Conservation (phyloP, 2,113 vertebrate species). For the Panthera leo region DNA sequence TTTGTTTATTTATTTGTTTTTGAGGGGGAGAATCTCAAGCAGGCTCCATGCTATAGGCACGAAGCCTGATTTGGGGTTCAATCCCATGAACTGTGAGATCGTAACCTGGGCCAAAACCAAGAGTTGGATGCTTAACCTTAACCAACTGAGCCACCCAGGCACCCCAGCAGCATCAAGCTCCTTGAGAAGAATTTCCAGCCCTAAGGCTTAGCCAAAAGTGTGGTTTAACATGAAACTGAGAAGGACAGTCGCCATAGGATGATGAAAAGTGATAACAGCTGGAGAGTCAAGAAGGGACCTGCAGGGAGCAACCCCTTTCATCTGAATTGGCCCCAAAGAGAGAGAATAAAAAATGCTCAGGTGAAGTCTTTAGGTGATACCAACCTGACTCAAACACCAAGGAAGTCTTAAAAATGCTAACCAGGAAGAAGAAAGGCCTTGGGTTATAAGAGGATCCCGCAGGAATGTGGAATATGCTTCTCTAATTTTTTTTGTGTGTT, state of each 20-base stretch:
- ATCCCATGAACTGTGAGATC: too few relatives aligned
- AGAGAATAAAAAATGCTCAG: neutral
- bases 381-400: neutral
- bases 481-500: neutral
- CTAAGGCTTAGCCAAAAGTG: neutral
- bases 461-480: conserved; percentile 40
- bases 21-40: too few relatives aligned
- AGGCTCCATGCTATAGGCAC: too few relatives aligned
- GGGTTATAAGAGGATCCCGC: neutral
- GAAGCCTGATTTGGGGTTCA: too few relatives aligned
- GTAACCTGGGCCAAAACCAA: too few relatives aligned
- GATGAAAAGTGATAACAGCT: neutral
- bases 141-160: too few relatives aligned
- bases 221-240: neutral
- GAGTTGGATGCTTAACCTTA: too few relatives aligned
- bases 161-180: neutral
- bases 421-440: neutral
- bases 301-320: neutral
- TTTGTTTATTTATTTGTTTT: too few relatives aligned
- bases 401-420: conserved; percentile 26
- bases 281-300: neutral
- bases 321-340: neutral
- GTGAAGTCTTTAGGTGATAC: neutral
- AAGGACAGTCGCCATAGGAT: neutral
- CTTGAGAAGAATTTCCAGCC: neutral